Evolutionary conservation across 2,113 vertebrate genomes (phyloP).

Genomic region (Sylvilagus bachmani): DNA sequence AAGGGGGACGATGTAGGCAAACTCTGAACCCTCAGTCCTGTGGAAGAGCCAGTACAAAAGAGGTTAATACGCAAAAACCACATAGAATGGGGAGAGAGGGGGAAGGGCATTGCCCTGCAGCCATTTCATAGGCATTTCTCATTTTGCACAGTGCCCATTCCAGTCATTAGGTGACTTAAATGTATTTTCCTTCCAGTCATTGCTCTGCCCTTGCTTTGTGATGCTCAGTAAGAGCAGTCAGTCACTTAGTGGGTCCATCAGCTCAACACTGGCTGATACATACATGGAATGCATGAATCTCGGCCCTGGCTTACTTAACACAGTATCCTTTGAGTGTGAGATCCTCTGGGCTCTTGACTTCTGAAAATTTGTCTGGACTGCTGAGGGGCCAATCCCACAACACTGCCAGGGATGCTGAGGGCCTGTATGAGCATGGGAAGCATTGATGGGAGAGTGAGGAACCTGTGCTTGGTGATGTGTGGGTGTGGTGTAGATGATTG

Average conservation of each 20-base stretch:
- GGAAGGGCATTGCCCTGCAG: neutral
- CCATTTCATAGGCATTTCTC: neutral
- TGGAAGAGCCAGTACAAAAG: constrained; percentile 34
- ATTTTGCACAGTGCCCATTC: neutral
- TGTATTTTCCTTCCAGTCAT: neutral
- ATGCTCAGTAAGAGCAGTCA: neutral
- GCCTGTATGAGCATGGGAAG: neutral
- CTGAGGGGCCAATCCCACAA: neutral
- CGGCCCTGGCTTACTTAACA: neutral
- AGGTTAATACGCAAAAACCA: neutral
- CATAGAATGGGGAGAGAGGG: accelerated
- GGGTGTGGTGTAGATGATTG: neutral
- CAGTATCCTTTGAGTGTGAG: neutral
- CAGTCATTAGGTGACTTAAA: neutral
- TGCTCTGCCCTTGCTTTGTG: neutral
- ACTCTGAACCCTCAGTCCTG: constrained; percentile 80
- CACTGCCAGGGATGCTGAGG: accelerated
- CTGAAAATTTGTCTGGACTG: neutral
- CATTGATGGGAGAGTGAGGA: accelerated
- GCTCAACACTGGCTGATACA: neutral
- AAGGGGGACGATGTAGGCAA: neutral
- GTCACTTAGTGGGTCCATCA: neutral
- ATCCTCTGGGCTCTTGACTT: neutral
- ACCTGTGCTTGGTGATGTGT: neutral
- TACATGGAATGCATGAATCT: neutral